Conservation (phyloP, 2,113 vertebrate genomes). For the Ciconia boyciana region DNA sequence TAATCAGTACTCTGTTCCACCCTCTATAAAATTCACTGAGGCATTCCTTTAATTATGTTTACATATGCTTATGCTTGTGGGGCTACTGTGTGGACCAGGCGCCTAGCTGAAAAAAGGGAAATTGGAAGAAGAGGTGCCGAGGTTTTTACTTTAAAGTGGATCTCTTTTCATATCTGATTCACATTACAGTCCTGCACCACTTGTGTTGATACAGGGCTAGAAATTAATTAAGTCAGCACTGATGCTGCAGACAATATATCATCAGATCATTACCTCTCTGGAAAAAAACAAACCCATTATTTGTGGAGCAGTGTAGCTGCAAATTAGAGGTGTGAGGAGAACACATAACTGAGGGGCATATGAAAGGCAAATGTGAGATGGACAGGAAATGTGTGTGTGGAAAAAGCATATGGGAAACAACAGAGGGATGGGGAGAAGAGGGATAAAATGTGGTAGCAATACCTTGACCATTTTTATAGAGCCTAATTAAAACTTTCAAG, state of each 20-base stretch:
- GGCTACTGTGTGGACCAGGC: not conserved
- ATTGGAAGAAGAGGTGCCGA: not conserved
- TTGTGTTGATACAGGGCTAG: not conserved
- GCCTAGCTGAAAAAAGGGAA: not conserved
- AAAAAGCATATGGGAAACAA: not conserved
- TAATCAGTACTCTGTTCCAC: not conserved
- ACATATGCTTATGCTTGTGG: not conserved
- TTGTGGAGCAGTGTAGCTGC: constrained; percentile 22
- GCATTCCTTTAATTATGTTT: not conserved
- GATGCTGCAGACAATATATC: constrained; percentile 8
- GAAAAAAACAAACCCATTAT: constrained; percentile 23
- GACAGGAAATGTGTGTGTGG: not conserved
- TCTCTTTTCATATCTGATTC: not conserved
- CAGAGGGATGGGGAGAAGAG: not conserved
- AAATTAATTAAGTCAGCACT: constrained; percentile 37
- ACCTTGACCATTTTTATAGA: not conserved
- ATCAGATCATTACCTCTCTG: constrained; percentile 19
- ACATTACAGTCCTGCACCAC: not conserved
- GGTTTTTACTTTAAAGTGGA: not conserved
- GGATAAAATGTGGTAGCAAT: not conserved
- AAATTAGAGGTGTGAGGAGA: constrained; percentile 31
- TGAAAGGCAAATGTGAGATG: constrained; percentile 20
- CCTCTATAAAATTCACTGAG: not conserved
- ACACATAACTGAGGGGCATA: not conserved
- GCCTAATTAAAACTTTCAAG: not conserved